phyloP scores from a whole-genome alignment of 2,888 invertebrate genomes.

The Patella ulyssiponensis region DNA sequence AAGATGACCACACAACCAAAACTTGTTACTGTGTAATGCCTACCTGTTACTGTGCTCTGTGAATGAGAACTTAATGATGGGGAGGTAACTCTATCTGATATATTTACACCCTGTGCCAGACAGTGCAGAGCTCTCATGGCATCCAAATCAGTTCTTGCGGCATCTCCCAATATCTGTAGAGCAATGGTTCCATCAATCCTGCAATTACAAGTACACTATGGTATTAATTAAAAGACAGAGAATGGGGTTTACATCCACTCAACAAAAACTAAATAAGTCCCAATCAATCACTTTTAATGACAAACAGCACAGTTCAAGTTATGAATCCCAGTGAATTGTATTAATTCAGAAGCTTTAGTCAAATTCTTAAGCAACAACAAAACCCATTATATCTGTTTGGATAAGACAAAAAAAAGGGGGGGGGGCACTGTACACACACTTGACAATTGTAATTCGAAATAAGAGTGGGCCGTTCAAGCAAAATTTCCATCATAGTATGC shows the following conservation, averaged over 20 bases:
- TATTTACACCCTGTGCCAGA: conserved; percentile 57
- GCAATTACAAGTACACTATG: conserved; percentile 13
- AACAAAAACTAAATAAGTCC: no score
- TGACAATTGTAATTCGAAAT: background rate
- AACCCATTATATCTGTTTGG: no score
- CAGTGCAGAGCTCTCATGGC: conserved; percentile 64
- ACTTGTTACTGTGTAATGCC: background rate
- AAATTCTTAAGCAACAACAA: no score
- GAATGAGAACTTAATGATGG: conserved; percentile 46
- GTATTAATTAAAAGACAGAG: no score
- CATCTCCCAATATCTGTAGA: conserved; percentile 65
- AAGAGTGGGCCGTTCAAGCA: no score
- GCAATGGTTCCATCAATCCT: conserved; percentile 69
- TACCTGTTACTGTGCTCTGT: conserved; percentile 43
- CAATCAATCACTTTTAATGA: no score
- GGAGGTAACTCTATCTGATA: conserved; percentile 42
- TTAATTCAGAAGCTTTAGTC: no score
- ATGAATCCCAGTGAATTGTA: no score
- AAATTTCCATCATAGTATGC: no score
- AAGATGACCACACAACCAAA: background rate
- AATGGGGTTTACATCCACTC: no score
- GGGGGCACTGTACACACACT: background rate
- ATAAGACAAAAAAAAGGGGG: background rate
- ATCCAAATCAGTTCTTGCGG: conserved; percentile 62
- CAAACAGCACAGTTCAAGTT: no score